phyloP scores from a whole-genome alignment of 1,140 invertebrate genomes.

The Camponotus floridanus region DNA sequence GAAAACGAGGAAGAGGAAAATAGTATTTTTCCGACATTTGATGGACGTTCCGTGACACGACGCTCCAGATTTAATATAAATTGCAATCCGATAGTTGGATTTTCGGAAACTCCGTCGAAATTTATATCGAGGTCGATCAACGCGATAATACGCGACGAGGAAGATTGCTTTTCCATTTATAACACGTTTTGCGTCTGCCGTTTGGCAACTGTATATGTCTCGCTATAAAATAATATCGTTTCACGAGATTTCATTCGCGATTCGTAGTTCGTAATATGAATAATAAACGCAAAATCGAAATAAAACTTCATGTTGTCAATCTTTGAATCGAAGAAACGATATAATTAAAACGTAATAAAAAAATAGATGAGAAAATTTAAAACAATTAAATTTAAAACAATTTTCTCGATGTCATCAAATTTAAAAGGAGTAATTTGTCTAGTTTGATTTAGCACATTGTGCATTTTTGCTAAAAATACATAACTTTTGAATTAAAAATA shows the following conservation, averaged over 20 bases:
- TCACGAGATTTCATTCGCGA: neutral
- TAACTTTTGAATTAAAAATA: neutral
- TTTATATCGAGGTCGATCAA: constrained; percentile 6
- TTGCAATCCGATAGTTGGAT: constrained; percentile 24
- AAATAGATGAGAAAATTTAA: neutral
- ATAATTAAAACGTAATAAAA: too few relatives aligned
- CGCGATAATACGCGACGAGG: neutral
- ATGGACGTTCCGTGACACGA: neutral
- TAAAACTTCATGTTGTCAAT: too few relatives aligned
- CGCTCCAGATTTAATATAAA: constrained; percentile 19
- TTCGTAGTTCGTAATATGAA: neutral
- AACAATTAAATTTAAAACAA: neutral
- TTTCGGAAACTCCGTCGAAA: neutral
- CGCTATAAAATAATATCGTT: neutral
- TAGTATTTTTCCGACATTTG: constrained; percentile 7
- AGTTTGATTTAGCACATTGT: neutral
- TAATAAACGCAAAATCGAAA: neutral
- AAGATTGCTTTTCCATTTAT: neutral
- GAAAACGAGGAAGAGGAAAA: neutral
- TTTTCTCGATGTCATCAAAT: neutral
- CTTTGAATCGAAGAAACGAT: too few relatives aligned
- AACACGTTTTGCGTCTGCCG: neutral
- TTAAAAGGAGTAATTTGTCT: neutral
- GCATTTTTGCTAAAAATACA: neutral
- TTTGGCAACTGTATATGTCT: neutral